These are phyloP conservation scores for Chrysodeixis includens DNA, from an alignment of 2,888 invertebrate genomes.

Conservation along the genomic window DNA sequence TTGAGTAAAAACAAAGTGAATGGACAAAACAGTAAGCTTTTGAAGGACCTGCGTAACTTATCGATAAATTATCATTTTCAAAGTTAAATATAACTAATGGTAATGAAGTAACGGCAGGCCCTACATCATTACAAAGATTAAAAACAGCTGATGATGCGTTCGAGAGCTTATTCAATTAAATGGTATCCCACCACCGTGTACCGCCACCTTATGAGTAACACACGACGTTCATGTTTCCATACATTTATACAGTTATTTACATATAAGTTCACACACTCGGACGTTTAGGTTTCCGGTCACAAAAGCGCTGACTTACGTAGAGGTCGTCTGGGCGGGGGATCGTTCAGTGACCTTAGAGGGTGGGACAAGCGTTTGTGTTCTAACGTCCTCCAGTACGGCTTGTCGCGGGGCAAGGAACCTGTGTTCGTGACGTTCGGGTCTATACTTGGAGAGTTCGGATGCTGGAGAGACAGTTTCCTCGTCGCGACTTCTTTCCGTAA, in stretches of 20 bases:
- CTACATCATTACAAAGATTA: not conserved
- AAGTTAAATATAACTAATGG: too few relatives aligned
- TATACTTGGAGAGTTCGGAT: conserved; percentile 63
- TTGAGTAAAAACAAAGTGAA: conserved; percentile 10
- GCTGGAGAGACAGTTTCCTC: conserved; percentile 79
- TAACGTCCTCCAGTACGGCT: conserved; percentile 84
- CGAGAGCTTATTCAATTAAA: conserved; percentile 46
- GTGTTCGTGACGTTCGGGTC: conserved; percentile 72
- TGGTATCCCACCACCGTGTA: conserved; percentile 54
- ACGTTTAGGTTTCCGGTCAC: conserved; percentile 70
- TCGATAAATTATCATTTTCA: too few relatives aligned
- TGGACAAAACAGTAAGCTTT: conserved; percentile 6
- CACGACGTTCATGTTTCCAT: conserved; percentile 66
- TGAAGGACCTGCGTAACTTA: not conserved
- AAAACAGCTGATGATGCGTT: conserved; percentile 12
- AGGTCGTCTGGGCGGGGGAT: conserved; percentile 74
- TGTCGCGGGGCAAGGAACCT: conserved; percentile 77
- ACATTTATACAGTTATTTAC: conserved; percentile 80
- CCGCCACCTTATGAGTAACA: conserved; percentile 62
- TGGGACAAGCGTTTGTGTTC: conserved; percentile 85
- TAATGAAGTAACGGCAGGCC: too few relatives aligned
- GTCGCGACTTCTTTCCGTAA: conserved; percentile 56
- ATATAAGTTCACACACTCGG: conserved; percentile 72
- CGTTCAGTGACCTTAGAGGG: conserved; percentile 82
- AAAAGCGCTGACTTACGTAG: conserved; percentile 85